Conservation (phyloP, 2,113 vertebrate genomes). For the Dromaius novaehollandiae region DNA sequence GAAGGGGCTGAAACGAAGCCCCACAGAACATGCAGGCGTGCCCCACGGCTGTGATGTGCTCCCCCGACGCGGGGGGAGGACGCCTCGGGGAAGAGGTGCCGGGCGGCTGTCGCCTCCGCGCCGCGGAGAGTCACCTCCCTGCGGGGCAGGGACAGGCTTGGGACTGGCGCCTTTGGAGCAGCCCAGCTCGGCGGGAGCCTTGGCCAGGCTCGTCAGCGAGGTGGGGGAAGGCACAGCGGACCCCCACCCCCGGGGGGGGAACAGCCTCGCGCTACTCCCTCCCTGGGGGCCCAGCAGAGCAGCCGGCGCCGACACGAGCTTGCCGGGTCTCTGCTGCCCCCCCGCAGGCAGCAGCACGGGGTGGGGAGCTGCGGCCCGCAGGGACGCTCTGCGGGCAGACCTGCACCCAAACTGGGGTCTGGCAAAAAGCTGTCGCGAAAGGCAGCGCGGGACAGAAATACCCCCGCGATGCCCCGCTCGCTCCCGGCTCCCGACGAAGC, state of each 20-base stretch:
- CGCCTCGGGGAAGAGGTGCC: not conserved
- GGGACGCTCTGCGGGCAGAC: not conserved
- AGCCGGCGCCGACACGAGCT: no score
- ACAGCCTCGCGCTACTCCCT: no score
- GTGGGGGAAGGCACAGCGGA: not conserved
- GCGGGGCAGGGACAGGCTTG: no score
- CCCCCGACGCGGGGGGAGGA: rapidly evolving
- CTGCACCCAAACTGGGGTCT: not conserved
- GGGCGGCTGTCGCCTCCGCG: not conserved
- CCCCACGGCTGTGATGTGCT: no score
- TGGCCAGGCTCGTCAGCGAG: no score
- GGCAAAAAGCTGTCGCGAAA: not conserved
- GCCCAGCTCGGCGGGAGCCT: not conserved
- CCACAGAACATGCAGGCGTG: no score
- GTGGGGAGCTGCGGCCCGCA: not conserved
- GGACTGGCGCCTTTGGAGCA: not conserved
- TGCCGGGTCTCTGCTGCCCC: no score
- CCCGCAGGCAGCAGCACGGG: not conserved
- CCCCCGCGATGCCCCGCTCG: not conserved
- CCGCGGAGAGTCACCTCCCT: not conserved
- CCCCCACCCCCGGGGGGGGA: no score
- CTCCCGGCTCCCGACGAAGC: not conserved
- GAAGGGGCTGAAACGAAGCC: not conserved
- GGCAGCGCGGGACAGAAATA: not conserved
- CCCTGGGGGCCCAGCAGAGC: no score